Percentiles rank a stretch among this genome's conserved stretches.
Conservation (phyloP, 2,113 vertebrate species). For the Xenopus tropicalis region UCB_Xtro_10.0 CM004450.2:85694501-85695000, state of each 20-base stretch:
- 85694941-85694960: too few relatives aligned
- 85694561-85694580: conserved; percentile 49
- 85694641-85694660: conserved; percentile 52
- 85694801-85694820: too few relatives aligned
- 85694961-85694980: too few relatives aligned
- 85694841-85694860: too few relatives aligned
- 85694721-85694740: background rate
- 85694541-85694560: conserved; percentile 53
- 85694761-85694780: too few relatives aligned
- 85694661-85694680: conserved; percentile 44
- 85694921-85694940: too few relatives aligned
- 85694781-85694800: too few relatives aligned
- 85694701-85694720: conserved; percentile 38
- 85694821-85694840: too few relatives aligned
- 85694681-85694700: conserved; percentile 55
- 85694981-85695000: too few relatives aligned
- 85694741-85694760: background rate
- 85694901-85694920: too few relatives aligned
- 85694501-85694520: conserved; percentile 30
- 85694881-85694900: too few relatives aligned
- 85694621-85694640: conserved; percentile 57
- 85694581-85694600: conserved; percentile 44
- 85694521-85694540: conserved; percentile 49
- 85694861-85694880: too few relatives aligned
- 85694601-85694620: conserved; percentile 50